Conservation (phyloP, 2,797 vertebrate species). For the Melanotaenia pygmaea region DNA sequence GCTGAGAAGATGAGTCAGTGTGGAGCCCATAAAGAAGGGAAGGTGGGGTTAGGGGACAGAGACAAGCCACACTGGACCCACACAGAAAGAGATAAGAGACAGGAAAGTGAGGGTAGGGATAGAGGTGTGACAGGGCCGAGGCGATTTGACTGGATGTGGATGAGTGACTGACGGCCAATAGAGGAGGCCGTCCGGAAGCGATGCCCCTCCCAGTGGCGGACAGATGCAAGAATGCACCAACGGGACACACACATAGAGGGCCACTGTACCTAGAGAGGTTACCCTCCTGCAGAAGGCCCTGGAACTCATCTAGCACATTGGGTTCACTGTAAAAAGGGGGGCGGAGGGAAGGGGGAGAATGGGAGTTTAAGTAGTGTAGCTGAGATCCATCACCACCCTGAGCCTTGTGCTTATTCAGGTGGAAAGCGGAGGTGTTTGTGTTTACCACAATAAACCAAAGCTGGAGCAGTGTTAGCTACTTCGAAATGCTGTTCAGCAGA, state of each 20-base stretch:
- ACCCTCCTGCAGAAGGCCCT: slow-evolving; percentile 98
- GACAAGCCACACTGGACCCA: slow-evolving; percentile 68
- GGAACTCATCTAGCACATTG: slow-evolving; percentile 99
- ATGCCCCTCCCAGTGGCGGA: slow-evolving; percentile 69
- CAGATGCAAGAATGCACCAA: slow-evolving; percentile 72
- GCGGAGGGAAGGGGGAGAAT: slow-evolving; percentile 70
- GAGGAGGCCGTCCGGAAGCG: slow-evolving; percentile 70
- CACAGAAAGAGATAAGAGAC: slow-evolving; percentile 66
- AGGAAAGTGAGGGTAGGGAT: slow-evolving; percentile 59
- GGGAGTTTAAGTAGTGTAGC: slow-evolving; percentile 88
- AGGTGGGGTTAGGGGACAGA: slow-evolving; percentile 40
- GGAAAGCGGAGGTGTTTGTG: slow-evolving; percentile 29
- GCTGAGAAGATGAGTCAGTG: slow-evolving; percentile 78
- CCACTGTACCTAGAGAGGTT: slow-evolving; percentile 99
- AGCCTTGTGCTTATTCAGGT: slow-evolving; percentile 33
- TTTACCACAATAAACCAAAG: slow-evolving; percentile 15
- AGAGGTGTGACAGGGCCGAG: slow-evolving; percentile 58
- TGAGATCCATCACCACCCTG: slow-evolving; percentile 56
- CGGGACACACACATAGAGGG: slow-evolving; percentile 77
- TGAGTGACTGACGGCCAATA: slow-evolving; percentile 75
- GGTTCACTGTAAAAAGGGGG: slow-evolving; percentile 99
- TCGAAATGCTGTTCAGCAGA: slow-evolving; percentile 33
- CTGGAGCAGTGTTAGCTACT: slow-evolving; percentile 17
- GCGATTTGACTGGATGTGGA: slow-evolving; percentile 83
- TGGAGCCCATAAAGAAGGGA: slow-evolving; percentile 51